Evolutionary conservation across 2,113 vertebrate species (phyloP).

Genomic region (Chloropsis hardwickii): DNA sequence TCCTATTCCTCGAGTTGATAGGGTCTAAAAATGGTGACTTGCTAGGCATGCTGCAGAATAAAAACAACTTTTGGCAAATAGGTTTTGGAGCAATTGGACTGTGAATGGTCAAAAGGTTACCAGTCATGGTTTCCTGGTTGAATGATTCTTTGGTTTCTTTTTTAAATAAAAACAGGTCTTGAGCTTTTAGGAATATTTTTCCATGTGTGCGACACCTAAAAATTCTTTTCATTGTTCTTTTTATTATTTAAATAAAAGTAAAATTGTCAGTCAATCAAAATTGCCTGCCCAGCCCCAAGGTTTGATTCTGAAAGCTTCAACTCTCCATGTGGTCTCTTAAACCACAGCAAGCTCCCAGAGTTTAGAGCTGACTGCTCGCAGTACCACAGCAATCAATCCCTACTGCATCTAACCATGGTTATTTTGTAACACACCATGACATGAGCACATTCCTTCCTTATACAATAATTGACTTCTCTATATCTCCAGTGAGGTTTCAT

Average conservation of each 20-base stretch:
- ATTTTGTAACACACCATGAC: neutral
- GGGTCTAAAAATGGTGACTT: neutral
- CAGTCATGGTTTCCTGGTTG: neutral
- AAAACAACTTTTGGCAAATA: neutral
- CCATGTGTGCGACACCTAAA: neutral
- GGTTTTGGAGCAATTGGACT: neutral
- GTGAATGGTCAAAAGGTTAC: neutral
- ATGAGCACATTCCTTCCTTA: conserved; percentile 17
- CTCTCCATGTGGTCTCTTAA: neutral
- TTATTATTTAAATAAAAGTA: neutral
- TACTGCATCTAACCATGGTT: neutral
- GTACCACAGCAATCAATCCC: neutral
- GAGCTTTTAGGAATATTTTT: neutral
- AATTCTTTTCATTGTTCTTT: neutral
- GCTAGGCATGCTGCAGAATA: neutral
- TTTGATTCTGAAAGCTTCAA: neutral
- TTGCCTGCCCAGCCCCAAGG: neutral
- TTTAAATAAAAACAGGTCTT: neutral
- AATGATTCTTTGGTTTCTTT: neutral
- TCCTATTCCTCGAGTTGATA: neutral
- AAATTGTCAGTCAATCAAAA: neutral
- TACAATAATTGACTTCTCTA: conserved; percentile 16
- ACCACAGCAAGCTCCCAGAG: neutral
- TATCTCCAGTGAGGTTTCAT: conserved; percentile 10
- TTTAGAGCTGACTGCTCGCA: neutral